These are phyloP conservation scores for Adelges cooleyi DNA, from an alignment of 1,140 invertebrate species.

Conservation along the genomic window DNA sequence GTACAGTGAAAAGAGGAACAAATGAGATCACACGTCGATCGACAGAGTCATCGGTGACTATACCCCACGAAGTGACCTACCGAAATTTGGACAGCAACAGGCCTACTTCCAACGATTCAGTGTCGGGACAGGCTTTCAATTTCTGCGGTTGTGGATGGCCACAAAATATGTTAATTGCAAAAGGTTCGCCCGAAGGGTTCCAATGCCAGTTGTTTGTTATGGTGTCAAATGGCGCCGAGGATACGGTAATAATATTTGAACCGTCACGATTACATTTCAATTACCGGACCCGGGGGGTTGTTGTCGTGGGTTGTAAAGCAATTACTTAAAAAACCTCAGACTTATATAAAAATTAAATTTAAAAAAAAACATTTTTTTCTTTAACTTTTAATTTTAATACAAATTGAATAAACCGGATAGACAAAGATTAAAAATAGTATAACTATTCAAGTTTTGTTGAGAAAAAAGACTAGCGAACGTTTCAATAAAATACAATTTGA, in stretches of 20 bases:
- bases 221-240: conserved; percentile 61
- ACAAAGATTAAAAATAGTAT: too few species aligned
- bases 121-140: conserved; percentile 41
- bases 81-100: conserved; percentile 39
- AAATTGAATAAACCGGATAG: too few species aligned
- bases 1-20: conserved; percentile 43
- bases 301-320: too few species aligned
- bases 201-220: conserved; percentile 63
- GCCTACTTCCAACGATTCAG: conserved; percentile 35
- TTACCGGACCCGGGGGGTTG: too few species aligned
- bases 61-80: conserved; percentile 51
- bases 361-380: too few species aligned
- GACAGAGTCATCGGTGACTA: conserved; percentile 46
- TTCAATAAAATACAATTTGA: too few species aligned
- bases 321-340: too few species aligned
- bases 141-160: conserved; percentile 83
- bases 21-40: conserved; percentile 46
- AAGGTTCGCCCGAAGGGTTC: conserved; percentile 55
- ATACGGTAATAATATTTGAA: conserved; percentile 42
- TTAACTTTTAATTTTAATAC: too few species aligned
- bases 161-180: conserved; percentile 67
- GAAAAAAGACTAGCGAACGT: too few species aligned
- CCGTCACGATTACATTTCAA: too few species aligned
- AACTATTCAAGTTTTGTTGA: too few species aligned
- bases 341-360: too few species aligned